phyloP scores from a whole-genome alignment of 92 coral and sea anemone genomes.

The Nematostella vectensis region DNA sequence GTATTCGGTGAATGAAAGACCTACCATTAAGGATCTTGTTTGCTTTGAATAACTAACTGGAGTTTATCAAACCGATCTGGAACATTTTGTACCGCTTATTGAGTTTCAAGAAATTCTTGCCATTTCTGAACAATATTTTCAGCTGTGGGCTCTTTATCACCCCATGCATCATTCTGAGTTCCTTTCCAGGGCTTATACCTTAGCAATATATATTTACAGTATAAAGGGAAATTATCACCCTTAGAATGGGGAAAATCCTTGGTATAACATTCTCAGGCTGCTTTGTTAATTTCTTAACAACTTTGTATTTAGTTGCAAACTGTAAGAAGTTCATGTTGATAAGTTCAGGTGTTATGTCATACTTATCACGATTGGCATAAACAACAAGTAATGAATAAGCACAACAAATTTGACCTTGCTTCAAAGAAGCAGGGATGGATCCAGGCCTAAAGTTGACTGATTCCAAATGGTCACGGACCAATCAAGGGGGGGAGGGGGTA shows the following conservation, averaged over 20 bases:
- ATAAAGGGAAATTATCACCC: conserved; percentile 1
- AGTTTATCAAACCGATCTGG: conserved; percentile 10
- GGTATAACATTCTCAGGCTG: not conserved
- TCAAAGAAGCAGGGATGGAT: too few species aligned
- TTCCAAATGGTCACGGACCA: too few species aligned
- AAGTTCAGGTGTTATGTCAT: not conserved
- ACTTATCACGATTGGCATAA: not conserved
- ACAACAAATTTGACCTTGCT: not conserved
- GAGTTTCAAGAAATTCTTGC: conserved; percentile 8
- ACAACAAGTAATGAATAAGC: not conserved
- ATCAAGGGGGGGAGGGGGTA: too few species aligned
- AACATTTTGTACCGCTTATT: conserved; percentile 1
- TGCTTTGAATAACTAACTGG: too few species aligned
- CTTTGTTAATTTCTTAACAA: not conserved
- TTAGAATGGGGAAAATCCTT: conserved; percentile 1
- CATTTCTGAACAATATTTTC: conserved; percentile 6
- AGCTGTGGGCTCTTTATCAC: conserved; percentile 1
- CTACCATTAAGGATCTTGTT: not conserved
- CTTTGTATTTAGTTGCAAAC: not conserved
- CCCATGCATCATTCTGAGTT: conserved; percentile 7
- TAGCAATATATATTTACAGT: not conserved
- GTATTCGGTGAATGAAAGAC: too few species aligned
- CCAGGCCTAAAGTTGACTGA: too few species aligned
- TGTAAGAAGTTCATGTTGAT: not conserved
- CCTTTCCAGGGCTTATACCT: conserved; percentile 4